Evolutionary conservation across 2,888 invertebrate genomes (phyloP).

Genomic region (Mesoligia furuncula): DNA sequence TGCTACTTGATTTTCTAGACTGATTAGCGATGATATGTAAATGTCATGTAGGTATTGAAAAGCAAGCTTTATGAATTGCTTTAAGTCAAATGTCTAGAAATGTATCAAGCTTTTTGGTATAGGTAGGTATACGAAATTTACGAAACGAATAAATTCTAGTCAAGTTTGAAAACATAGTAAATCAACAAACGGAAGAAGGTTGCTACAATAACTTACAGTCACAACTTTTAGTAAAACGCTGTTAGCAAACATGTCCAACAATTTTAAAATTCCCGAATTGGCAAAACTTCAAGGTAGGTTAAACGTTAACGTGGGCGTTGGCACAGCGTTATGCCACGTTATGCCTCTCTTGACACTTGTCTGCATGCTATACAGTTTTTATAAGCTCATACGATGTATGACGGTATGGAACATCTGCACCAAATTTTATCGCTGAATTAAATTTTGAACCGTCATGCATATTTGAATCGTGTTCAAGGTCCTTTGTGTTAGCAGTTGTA

Average conservation of each 20-base stretch:
- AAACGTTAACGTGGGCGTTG: slow-evolving; percentile 53
- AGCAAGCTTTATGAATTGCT: not conserved
- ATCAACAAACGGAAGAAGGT: slow-evolving; percentile 12
- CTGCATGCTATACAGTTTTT: slow-evolving; percentile 55
- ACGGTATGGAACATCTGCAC: slow-evolving; percentile 57
- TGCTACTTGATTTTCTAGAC: slow-evolving; percentile 7
- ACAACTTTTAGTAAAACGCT: slow-evolving; percentile 21
- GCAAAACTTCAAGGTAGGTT: slow-evolving; percentile 57
- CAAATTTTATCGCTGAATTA: slow-evolving; percentile 66
- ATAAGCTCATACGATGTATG: slow-evolving; percentile 49
- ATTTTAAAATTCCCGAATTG: slow-evolving; percentile 49
- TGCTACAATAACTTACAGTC: slow-evolving; percentile 3
- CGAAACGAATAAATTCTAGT: not conserved
- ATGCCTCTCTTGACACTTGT: slow-evolving; percentile 60
- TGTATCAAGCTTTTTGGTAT: not conserved
- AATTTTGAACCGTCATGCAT: slow-evolving; percentile 64
- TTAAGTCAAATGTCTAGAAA: not conserved
- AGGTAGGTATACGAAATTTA: not conserved
- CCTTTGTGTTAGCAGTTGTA: slow-evolving; percentile 57
- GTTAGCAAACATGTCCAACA: slow-evolving; percentile 44
- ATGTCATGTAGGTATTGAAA: not conserved
- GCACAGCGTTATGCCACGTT: slow-evolving; percentile 42
- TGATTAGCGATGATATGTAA: slow-evolving; percentile 6
- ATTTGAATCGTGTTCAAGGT: slow-evolving; percentile 55
- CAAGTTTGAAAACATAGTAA: slow-evolving; percentile 3